Conservation (phyloP, 2,113 vertebrate genomes). For the Dermatemys mawii region DNA sequence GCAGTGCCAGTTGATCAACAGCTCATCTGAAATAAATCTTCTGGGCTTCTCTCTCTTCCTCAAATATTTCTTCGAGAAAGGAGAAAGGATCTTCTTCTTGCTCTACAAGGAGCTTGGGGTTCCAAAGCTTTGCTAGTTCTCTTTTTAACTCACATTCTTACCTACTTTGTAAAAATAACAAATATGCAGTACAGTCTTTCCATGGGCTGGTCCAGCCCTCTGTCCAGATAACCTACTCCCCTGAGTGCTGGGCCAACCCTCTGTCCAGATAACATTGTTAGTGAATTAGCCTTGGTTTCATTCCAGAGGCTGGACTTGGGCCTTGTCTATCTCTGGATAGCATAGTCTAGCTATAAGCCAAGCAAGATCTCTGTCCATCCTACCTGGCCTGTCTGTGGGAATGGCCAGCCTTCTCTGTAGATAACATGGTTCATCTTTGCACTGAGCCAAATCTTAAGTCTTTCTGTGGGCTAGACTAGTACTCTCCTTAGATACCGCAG, state of each 20-base stretch:
- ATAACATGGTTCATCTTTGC: neutral
- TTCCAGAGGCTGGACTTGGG: neutral
- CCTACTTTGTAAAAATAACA: neutral
- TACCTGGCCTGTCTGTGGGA: neutral
- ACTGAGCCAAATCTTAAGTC: neutral
- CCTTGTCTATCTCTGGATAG: neutral
- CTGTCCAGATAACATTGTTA: neutral
- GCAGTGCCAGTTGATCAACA: neutral
- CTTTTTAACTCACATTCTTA: constrained; percentile 12
- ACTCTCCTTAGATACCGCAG: neutral
- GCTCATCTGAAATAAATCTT: neutral
- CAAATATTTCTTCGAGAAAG: constrained; percentile 40
- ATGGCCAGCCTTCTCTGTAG: neutral
- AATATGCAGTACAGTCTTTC: neutral
- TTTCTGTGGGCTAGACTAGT: neutral
- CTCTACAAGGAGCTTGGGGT: constrained; percentile 46
- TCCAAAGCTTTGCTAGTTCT: constrained; percentile 30
- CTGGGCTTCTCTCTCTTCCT: constrained; percentile 53
- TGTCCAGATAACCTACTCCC: neutral
- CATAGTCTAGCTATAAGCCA: neutral
- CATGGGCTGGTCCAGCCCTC: neutral
- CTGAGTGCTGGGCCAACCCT: neutral
- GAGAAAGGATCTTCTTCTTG: constrained; percentile 30
- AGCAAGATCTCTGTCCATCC: neutral
- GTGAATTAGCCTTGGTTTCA: neutral